phyloP scores from a whole-genome alignment of 2,888 invertebrate genomes.

The Apocheima hispidaria region DNA sequence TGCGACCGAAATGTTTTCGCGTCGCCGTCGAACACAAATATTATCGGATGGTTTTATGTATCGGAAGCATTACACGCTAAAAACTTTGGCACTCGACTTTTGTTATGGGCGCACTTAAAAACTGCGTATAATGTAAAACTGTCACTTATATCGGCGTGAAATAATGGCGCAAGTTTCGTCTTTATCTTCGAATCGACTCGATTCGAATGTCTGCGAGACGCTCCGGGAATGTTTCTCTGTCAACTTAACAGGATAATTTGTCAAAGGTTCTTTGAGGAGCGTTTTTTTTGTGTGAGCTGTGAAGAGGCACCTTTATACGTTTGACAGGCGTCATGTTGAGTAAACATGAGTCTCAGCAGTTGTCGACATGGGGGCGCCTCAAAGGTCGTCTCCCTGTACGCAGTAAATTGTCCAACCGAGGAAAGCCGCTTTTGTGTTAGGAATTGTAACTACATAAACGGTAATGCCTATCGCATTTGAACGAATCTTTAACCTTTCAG shows the following conservation, averaged over 20 bases:
- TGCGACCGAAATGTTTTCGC: slow-evolving; percentile 76
- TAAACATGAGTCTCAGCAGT: slow-evolving; percentile 65
- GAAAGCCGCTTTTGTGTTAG: slow-evolving; percentile 22
- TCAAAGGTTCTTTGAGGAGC: slow-evolving; percentile 76
- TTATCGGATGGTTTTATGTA: slow-evolving; percentile 84
- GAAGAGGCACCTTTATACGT: slow-evolving; percentile 66
- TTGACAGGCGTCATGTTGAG: slow-evolving; percentile 73
- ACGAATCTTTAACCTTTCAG: slow-evolving; percentile 29
- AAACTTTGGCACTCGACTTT: slow-evolving; percentile 77
- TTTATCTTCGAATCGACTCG: slow-evolving; percentile 50
- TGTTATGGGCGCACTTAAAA: slow-evolving; percentile 65
- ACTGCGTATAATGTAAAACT: slow-evolving; percentile 59
- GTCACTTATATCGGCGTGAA: slow-evolving; percentile 49
- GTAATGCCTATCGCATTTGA: slow-evolving; percentile 22
- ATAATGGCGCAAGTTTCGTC: slow-evolving; percentile 47
- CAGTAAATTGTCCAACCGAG: slow-evolving; percentile 38
- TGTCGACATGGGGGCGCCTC: slow-evolving; percentile 56
- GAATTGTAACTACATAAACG: slow-evolving; percentile 25
- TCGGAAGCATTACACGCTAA: slow-evolving; percentile 83
- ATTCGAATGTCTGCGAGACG: slow-evolving; percentile 38
- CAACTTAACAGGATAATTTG: slow-evolving; percentile 73
- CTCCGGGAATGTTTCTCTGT: slow-evolving; percentile 44
- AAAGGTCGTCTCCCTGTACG: slow-evolving; percentile 47
- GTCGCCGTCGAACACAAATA: slow-evolving; percentile 80
- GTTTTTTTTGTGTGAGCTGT: slow-evolving; percentile 63